Percentiles rank a stretch among this genome's conserved stretches.
Conservation (phyloP, 2,797 vertebrate species). For the Sarcoramphus papa region DNA sequence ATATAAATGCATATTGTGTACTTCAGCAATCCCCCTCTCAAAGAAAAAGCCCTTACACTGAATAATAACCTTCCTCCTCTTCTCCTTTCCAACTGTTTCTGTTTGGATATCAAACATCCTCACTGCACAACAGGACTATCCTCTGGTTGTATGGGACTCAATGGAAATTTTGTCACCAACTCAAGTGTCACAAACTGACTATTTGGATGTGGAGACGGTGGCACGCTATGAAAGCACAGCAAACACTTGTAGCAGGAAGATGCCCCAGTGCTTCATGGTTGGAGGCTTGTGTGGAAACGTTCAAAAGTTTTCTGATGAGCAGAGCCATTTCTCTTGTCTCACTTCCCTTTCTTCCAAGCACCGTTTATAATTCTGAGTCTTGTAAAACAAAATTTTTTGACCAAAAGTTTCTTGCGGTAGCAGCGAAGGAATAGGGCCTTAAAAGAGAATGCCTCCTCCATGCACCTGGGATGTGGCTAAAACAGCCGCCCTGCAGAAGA, state of each 20-base stretch:
- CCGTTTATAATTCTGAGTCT: background rate
- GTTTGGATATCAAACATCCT: background rate
- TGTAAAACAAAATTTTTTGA: background rate
- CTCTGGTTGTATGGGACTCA: background rate
- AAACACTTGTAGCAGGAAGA: background rate
- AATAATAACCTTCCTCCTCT: background rate
- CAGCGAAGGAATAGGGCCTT: background rate
- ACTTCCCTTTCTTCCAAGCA: background rate
- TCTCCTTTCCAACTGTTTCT: background rate
- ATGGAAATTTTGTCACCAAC: background rate
- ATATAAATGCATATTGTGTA: background rate
- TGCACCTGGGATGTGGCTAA: background rate
- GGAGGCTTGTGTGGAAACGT: background rate
- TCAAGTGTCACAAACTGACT: background rate
- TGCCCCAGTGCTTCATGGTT: background rate
- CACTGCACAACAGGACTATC: background rate
- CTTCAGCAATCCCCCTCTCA: background rate
- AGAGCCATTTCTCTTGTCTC: background rate
- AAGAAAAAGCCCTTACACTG: background rate
- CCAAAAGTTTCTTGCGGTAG: background rate
- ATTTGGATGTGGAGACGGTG: background rate
- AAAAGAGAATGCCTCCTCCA: background rate
- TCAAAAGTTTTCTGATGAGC: background rate
- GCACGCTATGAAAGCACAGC: fast-evolving
- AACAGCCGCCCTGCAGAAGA: background rate